phyloP scores from a whole-genome alignment of 2,113 vertebrate species.

The Trematocara stigmaticum region DNA sequence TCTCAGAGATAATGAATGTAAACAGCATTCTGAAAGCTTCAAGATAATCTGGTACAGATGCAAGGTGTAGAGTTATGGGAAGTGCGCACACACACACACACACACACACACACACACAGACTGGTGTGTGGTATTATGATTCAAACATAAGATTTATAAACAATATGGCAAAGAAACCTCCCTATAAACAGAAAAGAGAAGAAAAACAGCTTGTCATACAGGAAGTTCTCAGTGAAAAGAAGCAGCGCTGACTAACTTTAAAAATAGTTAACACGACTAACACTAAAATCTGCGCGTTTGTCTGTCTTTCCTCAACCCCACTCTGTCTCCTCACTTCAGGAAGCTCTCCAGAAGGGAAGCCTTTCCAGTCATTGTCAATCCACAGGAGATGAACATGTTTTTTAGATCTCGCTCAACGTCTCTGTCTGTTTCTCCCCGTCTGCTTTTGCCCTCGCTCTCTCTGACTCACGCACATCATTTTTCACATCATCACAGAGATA shows the following conservation, averaged over 20 bases:
- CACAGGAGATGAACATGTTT: constrained; percentile 83
- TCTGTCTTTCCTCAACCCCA: neutral
- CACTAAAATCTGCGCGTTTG: neutral
- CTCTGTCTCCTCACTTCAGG: neutral
- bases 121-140: neutral
- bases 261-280: neutral
- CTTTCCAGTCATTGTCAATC: constrained; percentile 72
- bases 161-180: neutral
- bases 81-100: neutral
- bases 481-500: neutral
- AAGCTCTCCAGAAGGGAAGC: constrained; percentile 78
- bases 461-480: constrained; percentile 14
- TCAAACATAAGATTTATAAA: neutral
- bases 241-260: neutral
- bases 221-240: neutral
- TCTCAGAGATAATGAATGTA: neutral
- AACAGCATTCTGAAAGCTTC: neutral
- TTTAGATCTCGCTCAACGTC: constrained; percentile 61
- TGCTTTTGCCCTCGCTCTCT: neutral
- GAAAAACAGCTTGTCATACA: neutral
- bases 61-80: neutral
- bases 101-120: too few species aligned
- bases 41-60: neutral
- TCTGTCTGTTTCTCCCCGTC: neutral
- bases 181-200: neutral